Evolutionary conservation across 2,113 vertebrate species (phyloP), one percentile per base, ranked within the genome.

Genomic region (Proterorhinus semilunaris): DNA sequence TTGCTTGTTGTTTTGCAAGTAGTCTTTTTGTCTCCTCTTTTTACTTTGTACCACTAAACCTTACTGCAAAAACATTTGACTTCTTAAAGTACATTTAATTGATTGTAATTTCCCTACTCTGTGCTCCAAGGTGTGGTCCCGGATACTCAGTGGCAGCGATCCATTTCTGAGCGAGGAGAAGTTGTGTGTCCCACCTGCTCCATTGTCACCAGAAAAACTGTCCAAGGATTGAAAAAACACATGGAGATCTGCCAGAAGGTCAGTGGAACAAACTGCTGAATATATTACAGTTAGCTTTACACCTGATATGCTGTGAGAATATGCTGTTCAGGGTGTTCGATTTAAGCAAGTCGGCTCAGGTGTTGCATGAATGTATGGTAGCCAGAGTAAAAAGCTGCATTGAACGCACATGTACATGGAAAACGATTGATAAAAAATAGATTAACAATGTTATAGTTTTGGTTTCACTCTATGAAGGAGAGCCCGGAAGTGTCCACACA

Each of bases 241-340:
- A 96, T 98, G 95, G 96, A 98, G 53, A 96, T 98, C 85, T 98
- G 96, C 87, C 95, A 98, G 82, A 97, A 99, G 91, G 98, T 99
- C 86, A 90, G 92, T 74, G 50, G 16, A 13, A 0, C 1, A n/a
- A 36, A 17, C 11, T 50, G 8, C 52, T 54, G 62, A 67, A n/a
- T 44, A 15, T 63, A 46, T 11, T 36, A 12, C 27, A 6, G 50
- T 57, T 61, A 44, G 45, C 13, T 62, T 21, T 17, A 16, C n/a
- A 21, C 13, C 62, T 6, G 17, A 10, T 57, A 36, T 45, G 16
- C 4, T 55, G 8, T 42, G 46, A 66, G 49, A 52, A 7, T 4
- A 2, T 43, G 7, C 7, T 9, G 13, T 7, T n/a, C 13, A 9
- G 17, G 17, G 17, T 55, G 27, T 36, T 36, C 27, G 27, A 36